Percentiles rank a stretch among this genome's conserved stretches.
Conservation (phyloP, 2,113 vertebrate species). For the Dromiciops gliroides region DNA sequence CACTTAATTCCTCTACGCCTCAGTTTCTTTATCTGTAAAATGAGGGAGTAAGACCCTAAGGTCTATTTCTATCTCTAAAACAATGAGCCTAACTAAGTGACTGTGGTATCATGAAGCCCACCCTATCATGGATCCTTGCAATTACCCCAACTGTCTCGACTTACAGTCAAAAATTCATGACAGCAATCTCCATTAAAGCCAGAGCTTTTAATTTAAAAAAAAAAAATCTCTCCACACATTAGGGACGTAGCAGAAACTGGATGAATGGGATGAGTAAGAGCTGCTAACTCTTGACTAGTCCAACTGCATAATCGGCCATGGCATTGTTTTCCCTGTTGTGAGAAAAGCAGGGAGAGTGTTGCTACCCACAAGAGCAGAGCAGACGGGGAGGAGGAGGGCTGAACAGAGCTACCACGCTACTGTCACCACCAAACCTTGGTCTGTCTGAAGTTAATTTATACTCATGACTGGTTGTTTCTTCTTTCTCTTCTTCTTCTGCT, state of each 20-base stretch:
- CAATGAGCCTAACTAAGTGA: background rate
- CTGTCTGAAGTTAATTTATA: background rate
- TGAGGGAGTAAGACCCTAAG: background rate
- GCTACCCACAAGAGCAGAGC: background rate
- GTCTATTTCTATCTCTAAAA: background rate
- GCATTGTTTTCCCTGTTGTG: background rate
- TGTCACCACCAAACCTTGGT: slow-evolving; percentile 8
- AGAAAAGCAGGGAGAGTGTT: background rate
- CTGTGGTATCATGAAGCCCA: background rate
- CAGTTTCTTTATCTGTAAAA: background rate
- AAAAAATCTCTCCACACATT: background rate
- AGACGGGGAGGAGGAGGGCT: background rate
- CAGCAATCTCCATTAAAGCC: background rate
- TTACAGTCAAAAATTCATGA: background rate
- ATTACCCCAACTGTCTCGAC: background rate
- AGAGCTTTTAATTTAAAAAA: slow-evolving; percentile 63
- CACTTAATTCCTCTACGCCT: background rate
- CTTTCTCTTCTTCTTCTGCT: slow-evolving; percentile 77
- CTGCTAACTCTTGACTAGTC: background rate
- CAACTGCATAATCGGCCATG: background rate
- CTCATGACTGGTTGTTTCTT: slow-evolving; percentile 60
- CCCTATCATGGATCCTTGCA: background rate
- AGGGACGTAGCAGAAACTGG: background rate
- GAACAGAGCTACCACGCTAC: background rate
- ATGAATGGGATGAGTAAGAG: background rate